Base-by-base conservation (phyloP, 1,140 invertebrate genomes). In the Babylonia areolata region DNA sequence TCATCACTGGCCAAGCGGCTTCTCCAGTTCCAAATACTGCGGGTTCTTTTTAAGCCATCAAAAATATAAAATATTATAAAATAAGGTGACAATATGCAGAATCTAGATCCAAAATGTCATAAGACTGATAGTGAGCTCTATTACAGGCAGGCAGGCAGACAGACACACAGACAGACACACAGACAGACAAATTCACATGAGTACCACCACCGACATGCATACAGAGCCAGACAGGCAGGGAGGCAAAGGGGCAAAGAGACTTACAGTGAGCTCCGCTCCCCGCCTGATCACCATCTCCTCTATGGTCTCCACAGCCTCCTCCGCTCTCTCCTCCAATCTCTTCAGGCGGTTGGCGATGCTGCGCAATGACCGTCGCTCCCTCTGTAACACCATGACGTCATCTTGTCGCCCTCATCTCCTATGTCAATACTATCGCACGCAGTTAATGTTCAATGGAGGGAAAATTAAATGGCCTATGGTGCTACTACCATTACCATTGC, bases 231-330 rank as follows among this genome's bases (percentile, higher is more conserved):
- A 80, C 78, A 46, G 3, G 33, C 40, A 33, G n/a, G 23, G 23
- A 23, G 3, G 46, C n/a, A 33, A 1, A 78, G 23, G 35, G 3
- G 15, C 28, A 35, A 2, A 40, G 15, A 35, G 5, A 42, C 82
- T 40, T 46, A 84, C 82, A 3, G 82, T 84, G 12, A 84, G 64
- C 69, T 84, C 64, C 3, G 64, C 69, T 23, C 82, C 64, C 20
- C 64, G 82, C 23, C 64, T n/a, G n/a, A 73, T 35, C 28, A 73
- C 69, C 39, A 73, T 46, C n/a, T 40, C 82, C 37, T 84, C 82
- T 20, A 40, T 28, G 1, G 82, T 31, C 28, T 73, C 82, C 39
- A 46, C 37, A 15, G 35, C 40, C 69, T 31, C 11, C 37, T 46
- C 82, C 28, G 39, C 37, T 12, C 23, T 5, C 40, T 73, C 64